Conservation (phyloP, 2,888 invertebrate genomes). For the Leptinotarsa juncta region DNA sequence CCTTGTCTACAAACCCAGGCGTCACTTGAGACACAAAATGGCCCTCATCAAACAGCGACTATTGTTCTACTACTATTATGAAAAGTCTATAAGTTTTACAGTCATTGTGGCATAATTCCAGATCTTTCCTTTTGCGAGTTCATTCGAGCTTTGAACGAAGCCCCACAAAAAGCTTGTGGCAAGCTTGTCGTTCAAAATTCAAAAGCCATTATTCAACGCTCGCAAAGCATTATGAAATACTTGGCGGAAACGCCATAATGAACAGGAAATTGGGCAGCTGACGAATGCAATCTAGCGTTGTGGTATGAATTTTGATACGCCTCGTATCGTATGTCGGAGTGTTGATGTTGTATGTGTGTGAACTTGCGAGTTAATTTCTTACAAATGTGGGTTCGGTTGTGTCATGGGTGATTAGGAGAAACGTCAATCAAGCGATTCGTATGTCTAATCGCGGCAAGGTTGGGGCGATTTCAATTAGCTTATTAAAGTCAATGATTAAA, state of each 20-base stretch:
- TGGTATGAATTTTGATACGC: conserved; percentile 19
- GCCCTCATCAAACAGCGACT: neutral
- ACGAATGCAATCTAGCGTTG: neutral
- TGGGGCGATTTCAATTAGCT: too few species aligned
- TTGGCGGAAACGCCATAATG: conserved; percentile 16
- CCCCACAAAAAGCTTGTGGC: neutral
- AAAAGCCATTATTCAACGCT: neutral
- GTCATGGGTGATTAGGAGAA: neutral
- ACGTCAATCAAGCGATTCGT: too few species aligned
- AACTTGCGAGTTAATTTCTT: conserved; percentile 7
- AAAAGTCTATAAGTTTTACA: neutral
- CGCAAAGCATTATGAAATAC: conserved; percentile 15
- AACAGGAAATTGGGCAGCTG: conserved; percentile 21
- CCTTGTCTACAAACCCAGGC: too few species aligned
- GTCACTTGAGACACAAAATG: too few species aligned
- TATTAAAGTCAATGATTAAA: too few species aligned
- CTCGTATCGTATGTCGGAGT: neutral
- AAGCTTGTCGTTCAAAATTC: conserved; percentile 4
- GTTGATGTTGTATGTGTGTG: neutral
- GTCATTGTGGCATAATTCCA: neutral
- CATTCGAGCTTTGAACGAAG: neutral
- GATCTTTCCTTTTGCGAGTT: neutral
- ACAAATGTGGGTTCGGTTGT: neutral
- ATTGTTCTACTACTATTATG: neutral
- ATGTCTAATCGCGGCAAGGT: too few species aligned